phyloP scores from a whole-genome alignment of 2,113 vertebrate genomes.

The Mesocricetus auratus region DNA sequence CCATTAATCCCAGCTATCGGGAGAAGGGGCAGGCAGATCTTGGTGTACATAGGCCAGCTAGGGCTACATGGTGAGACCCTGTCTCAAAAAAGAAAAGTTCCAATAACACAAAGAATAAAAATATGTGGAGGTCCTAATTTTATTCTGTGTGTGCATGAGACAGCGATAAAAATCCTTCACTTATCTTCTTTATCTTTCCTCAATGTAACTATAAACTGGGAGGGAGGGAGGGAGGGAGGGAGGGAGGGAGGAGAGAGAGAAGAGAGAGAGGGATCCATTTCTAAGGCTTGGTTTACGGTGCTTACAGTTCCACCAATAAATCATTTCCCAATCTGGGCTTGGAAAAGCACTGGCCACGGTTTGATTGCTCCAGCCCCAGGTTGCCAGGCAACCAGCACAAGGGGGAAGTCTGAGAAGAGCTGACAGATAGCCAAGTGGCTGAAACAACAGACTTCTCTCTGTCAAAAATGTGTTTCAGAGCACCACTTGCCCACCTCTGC shows the following conservation, averaged over 20 bases:
- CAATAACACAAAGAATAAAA: background rate
- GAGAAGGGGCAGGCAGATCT: background rate
- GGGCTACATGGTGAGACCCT: background rate
- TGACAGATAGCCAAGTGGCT: slow-evolving; percentile 93
- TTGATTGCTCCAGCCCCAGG: slow-evolving; percentile 91
- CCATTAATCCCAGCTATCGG: background rate
- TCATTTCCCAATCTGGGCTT: slow-evolving; percentile 93
- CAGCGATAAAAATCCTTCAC: slow-evolving; percentile 37
- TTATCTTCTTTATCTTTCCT: slow-evolving; percentile 31
- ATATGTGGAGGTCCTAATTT: slow-evolving; percentile 80
- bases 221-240: background rate
- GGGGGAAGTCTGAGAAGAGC: slow-evolving; percentile 87
- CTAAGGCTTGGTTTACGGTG: slow-evolving; percentile 90
- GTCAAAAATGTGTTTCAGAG: slow-evolving; percentile 90
- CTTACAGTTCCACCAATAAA: slow-evolving; percentile 93
- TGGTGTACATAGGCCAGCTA: background rate
- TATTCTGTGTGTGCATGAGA: slow-evolving; percentile 67
- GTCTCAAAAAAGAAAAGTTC: background rate
- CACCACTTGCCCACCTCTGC: slow-evolving; percentile 86
- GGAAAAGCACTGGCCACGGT: slow-evolving; percentile 91
- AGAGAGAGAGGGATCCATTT: slow-evolving; percentile 83
- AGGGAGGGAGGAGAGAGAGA: background rate
- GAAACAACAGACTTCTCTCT: slow-evolving; percentile 92
- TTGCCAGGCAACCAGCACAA: slow-evolving; percentile 94
- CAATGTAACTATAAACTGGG: slow-evolving; percentile 73